Base-by-base conservation (phyloP, 2,888 invertebrate genomes). In the Rhynchonema sp. region DNA sequence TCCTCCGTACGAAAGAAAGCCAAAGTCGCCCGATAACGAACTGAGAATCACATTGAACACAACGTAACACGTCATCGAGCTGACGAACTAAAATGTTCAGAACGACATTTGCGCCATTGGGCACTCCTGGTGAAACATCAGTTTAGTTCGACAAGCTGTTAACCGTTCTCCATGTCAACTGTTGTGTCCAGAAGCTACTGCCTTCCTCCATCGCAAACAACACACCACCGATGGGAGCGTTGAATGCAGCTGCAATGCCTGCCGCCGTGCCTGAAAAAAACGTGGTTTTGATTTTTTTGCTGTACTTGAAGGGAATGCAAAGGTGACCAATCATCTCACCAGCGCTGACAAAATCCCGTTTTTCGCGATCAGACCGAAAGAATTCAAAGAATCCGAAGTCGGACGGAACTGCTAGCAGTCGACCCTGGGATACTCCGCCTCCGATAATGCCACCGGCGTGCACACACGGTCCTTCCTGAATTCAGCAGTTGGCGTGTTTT, bases 401-500 rank as follows among this genome's bases (percentile, higher is more conserved):
- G 28, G 69, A 64, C 53, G 67, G 69, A 49, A 73, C 66, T 20
- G 72, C 64, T 52, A 71, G 67, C 20, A 71, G 69, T 74, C 91
- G 89, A 55, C 92, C 92, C 75, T 94, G 92, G 0, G 90, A 91
- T 65, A 94, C 84, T 17, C 94, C 92, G 2, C 92, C 92, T 0
- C 90, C 92, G 0, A 94, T 86, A 0, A 92, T 87, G 1, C 92
- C 86, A 0, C 94, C 94, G 54, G 89, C 86, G 77, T 94, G 94
- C 65, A 94, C 91, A 92, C 92, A 92, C 1, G 92, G 92, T 0
- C 92, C 92, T 84, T 90, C 89, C 80, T 94, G 56, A n/a, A n/a
- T n/a, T n/a, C n/a, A n/a, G n/a, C n/a, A 38, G 46, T 38, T 38
- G 46, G n/a, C n/a, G n/a, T n/a, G n/a, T n/a, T n/a, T n/a, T n/a